Evolutionary conservation across 2,797 vertebrate genomes (phyloP), one percentile per base, ranked within the genome.

Genomic region (Malacoctenus gilli): DNA sequence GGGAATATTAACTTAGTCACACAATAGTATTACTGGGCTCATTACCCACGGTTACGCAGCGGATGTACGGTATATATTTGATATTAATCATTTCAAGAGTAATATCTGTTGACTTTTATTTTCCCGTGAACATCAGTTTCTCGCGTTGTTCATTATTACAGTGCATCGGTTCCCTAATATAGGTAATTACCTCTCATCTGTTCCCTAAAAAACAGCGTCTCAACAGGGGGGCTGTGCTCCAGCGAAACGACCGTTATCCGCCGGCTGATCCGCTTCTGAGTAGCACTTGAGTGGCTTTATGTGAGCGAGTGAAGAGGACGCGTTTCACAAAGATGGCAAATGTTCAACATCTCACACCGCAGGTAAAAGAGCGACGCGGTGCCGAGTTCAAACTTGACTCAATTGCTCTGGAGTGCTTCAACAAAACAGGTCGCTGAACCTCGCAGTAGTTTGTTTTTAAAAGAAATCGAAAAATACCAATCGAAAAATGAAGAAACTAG

Each of bases 61-160:
- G 55, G 66, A 54, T 75, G 41, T 51, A 37, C 50, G 16, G 63
- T 36, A 43, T 57, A 37, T 67, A 66, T 78, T 70, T 58, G 46
- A 55, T 68, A 84, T 88, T 73, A 77, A 83, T 87, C 67, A 85
- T 70, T 77, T 77, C 44, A 75, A 67, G 81, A 73, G 70, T 76
- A 75, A 74, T 86, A 77, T 82, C 39, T 63, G 31, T 75, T 82
- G 67, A 79, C 72, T 82, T 82, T 79, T 74, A 80, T 72, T 72
- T n/a, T 77, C 63, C 38, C 44, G 47, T 70, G 69, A 77, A 69
- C 68, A 60, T 12, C 16, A 41, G 47, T 64, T 79, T 72, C 22
- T 63, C 55, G 28, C 65, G 76, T 83, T 84, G 82, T n/a, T 85
- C 73, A 80, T 73, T 74, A 68, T 81, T 75, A 64, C 23, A 28